phyloP scores from a whole-genome alignment of 2,888 invertebrate genomes.

The Agrochola macilenta region DNA sequence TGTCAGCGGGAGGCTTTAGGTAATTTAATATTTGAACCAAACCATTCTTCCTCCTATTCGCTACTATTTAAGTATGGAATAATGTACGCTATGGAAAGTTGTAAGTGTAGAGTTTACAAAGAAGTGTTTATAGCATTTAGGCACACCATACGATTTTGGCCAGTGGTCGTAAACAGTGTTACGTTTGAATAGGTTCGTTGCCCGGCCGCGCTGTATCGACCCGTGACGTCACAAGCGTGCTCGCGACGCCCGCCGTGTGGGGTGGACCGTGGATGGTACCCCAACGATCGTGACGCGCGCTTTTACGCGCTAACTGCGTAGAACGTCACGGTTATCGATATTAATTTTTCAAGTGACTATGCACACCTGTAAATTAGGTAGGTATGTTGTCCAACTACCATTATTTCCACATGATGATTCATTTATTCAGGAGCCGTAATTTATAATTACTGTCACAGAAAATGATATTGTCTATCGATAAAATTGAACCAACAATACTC shows the following conservation, averaged over 20 bases:
- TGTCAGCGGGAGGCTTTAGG: no score
- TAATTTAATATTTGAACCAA: slow-evolving; percentile 14
- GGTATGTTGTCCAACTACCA: background rate
- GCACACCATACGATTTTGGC: slow-evolving; percentile 60
- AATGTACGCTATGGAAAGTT: slow-evolving; percentile 5
- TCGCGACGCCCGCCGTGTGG: slow-evolving; percentile 51
- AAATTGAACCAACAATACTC: slow-evolving; percentile 5
- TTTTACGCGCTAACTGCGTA: slow-evolving; percentile 39
- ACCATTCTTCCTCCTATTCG: background rate
- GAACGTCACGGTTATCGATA: slow-evolving; percentile 18
- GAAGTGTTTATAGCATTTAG: slow-evolving; percentile 34
- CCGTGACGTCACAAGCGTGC: slow-evolving; percentile 74
- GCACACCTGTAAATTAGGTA: background rate
- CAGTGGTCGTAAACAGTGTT: slow-evolving; percentile 65
- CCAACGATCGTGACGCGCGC: slow-evolving; percentile 41
- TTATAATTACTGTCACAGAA: slow-evolving; percentile 1
- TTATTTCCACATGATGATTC: background rate
- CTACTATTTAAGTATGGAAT: background rate
- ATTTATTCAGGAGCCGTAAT: background rate
- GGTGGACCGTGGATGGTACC: slow-evolving; percentile 41
- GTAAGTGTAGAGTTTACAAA: slow-evolving; percentile 16
- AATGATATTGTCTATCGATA: slow-evolving; percentile 10
- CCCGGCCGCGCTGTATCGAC: slow-evolving; percentile 79
- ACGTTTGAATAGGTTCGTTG: slow-evolving; percentile 77
- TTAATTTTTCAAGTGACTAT: background rate